phyloP scores from a whole-genome alignment of 2,888 invertebrate species.

The Diplazon laetatorius region DNA sequence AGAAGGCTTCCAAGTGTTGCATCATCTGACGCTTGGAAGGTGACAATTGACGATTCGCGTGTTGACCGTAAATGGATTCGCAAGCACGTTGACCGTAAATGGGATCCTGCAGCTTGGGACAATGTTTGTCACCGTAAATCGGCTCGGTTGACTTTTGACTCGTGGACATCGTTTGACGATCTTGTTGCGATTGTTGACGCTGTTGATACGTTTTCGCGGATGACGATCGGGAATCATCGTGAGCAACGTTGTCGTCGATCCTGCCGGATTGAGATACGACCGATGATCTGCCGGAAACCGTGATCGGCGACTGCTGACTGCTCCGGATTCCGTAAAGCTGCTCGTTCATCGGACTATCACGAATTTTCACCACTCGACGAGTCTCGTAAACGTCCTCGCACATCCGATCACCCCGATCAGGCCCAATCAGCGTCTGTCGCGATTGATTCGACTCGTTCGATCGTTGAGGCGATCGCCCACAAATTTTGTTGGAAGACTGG shows the following conservation, averaged over 20 bases:
- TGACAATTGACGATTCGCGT: slow-evolving; percentile 68
- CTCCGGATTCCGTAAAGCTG: slow-evolving; percentile 47
- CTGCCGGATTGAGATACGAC: slow-evolving; percentile 14
- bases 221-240: slow-evolving; percentile 30
- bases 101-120: slow-evolving; percentile 62
- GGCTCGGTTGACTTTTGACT: slow-evolving; percentile 47
- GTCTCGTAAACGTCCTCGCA: slow-evolving; percentile 57
- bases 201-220: slow-evolving; percentile 25
- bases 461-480: slow-evolving; percentile 18
- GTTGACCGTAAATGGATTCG: slow-evolving; percentile 68
- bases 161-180: slow-evolving; percentile 37
- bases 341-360: slow-evolving; percentile 48
- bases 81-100: slow-evolving; percentile 67
- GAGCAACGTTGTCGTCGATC: slow-evolving; percentile 5
- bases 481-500: slow-evolving; percentile 22
- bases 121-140: slow-evolving; percentile 53
- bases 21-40: slow-evolving; percentile 78
- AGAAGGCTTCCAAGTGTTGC: slow-evolving; percentile 78
- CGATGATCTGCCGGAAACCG: slow-evolving; percentile 18
- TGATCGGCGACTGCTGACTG: slow-evolving; percentile 37
- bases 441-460: slow-evolving; percentile 43
- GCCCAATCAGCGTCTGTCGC: slow-evolving; percentile 20
- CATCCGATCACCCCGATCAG: slow-evolving; percentile 11
- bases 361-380: slow-evolving; percentile 24
- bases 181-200: slow-evolving; percentile 40